Conservation (phyloP, 2,888 invertebrate species). For the Clanis bilineata region DNA sequence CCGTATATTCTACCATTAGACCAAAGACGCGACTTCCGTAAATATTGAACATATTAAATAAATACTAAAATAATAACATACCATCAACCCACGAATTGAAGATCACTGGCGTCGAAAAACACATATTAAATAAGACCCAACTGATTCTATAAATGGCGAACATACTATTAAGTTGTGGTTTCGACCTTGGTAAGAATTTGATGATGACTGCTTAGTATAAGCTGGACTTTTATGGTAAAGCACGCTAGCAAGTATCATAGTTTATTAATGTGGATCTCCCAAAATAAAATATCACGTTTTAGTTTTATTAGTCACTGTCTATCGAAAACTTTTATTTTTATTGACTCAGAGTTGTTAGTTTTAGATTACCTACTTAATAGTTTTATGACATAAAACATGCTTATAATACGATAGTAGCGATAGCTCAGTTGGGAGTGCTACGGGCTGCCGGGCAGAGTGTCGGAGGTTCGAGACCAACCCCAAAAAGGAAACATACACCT, state of each 20-base stretch:
- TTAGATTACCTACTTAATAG: no score
- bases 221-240: slow-evolving; percentile 25
- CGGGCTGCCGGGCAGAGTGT: no score
- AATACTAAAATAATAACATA: background rate
- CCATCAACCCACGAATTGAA: background rate
- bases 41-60: no score
- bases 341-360: background rate
- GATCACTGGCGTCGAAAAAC: background rate
- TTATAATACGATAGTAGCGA: no score
- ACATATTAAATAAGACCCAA: background rate
- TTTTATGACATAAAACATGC: no score
- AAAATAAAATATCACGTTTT: background rate
- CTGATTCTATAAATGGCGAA: background rate
- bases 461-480: no score
- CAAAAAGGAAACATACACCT: no score
- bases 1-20: no score
- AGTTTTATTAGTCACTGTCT: background rate
- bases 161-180: background rate
- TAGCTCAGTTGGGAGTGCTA: no score
- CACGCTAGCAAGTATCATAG: slow-evolving; percentile 21
- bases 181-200: slow-evolving; percentile 35
- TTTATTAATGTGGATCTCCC: slow-evolving; percentile 20
- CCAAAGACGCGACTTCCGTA: no score
- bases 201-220: slow-evolving; percentile 27
- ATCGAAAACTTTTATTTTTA: background rate